Evolutionary conservation across 2,797 vertebrate species (phyloP).

Genomic region (Phrynocephalus forsythii): DNA sequence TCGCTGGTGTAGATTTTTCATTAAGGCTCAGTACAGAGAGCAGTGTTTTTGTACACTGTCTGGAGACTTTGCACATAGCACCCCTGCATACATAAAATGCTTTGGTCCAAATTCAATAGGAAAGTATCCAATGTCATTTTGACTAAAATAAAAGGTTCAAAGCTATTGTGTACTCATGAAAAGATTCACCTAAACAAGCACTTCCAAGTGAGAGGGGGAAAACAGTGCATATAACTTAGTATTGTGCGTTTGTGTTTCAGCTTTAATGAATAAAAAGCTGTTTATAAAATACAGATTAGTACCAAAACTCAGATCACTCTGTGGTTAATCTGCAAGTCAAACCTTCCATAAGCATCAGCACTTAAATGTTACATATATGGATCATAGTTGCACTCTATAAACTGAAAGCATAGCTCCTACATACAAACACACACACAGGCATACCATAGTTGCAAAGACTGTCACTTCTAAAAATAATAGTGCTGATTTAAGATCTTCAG

Average conservation of each 20-base stretch:
- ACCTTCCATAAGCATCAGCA: not conserved
- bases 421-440: not conserved
- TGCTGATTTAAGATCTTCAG: not conserved
- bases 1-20: not conserved
- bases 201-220: constrained; percentile 3
- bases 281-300: not conserved
- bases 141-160: constrained; percentile 28
- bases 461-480: no score
- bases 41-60: not conserved
- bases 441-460: no score
- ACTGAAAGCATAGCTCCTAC: not conserved
- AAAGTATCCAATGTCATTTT: constrained; percentile 12
- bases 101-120: constrained; percentile 1
- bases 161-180: constrained; percentile 1
- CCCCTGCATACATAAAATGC: not conserved
- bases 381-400: no score
- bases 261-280: not conserved
- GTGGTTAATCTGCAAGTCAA: not conserved
- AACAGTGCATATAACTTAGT: constrained; percentile 6
- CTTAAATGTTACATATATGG: not conserved
- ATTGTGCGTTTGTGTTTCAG: not conserved
- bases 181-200: not conserved
- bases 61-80: constrained; percentile 21
- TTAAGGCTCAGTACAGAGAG: constrained; percentile 27
- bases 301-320: not conserved